Conservation (phyloP, 2,888 invertebrate species). For the Limnephilus rhombicus region DNA sequence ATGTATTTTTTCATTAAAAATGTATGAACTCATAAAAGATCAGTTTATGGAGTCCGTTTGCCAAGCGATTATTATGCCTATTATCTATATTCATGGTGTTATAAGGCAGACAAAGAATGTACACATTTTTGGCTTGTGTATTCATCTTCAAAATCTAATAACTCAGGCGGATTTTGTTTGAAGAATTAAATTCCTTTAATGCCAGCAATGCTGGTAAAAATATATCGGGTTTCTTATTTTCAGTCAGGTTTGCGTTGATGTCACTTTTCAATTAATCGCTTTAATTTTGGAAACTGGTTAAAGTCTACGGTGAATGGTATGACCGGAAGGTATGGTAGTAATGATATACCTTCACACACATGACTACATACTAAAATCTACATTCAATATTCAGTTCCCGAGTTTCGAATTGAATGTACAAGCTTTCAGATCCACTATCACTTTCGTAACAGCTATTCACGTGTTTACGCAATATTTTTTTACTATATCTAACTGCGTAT, state of each 20-base stretch:
- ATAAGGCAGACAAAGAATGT: too few species aligned
- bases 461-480: not conserved
- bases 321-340: conserved; percentile 2
- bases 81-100: too few species aligned
- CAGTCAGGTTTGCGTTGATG: not conserved
- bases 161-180: not conserved
- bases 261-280: not conserved
- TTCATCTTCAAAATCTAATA: too few species aligned
- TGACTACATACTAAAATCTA: not conserved
- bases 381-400: not conserved
- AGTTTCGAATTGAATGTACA: not conserved
- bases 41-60: too few species aligned
- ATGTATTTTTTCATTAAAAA: too few species aligned
- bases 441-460: not conserved
- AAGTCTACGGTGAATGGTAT: conserved; percentile 2
- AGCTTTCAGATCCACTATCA: not conserved
- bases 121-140: too few species aligned
- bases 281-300: conserved; percentile 18
- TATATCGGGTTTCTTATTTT: not conserved
- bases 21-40: too few species aligned
- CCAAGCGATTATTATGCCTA: too few species aligned
- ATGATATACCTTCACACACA: not conserved
- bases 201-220: not conserved
- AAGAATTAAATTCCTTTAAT: not conserved
- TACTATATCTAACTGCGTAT: not conserved